A percentile compares a stretch with the other conserved stretches of the same genome.
Evolutionary conservation across 2,797 vertebrate genomes (phyloP).

Genomic region (Galagoides demidoff): DNA sequence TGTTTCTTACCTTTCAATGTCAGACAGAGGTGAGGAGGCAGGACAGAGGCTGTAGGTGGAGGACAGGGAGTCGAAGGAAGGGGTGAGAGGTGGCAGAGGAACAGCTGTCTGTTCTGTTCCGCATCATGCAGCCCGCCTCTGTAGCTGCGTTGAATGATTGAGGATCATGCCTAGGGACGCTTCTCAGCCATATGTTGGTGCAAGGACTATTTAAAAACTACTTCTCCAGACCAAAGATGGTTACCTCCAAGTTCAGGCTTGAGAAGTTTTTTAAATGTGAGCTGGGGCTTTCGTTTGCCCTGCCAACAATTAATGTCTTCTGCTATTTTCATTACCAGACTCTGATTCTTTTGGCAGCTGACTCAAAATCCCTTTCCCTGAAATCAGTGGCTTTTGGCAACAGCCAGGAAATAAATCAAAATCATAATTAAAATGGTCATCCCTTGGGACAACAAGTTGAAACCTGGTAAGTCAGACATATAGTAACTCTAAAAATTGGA

Average conservation of each 20-base stretch:
- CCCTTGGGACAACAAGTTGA: neutral
- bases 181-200: neutral
- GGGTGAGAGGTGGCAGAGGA: neutral
- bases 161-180: neutral
- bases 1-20: neutral
- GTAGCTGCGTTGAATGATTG: neutral
- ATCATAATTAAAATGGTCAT: neutral
- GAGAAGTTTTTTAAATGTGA: neutral
- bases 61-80: neutral
- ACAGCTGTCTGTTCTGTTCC: neutral
- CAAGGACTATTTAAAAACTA: neutral
- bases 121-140: neutral
- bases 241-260: neutral
- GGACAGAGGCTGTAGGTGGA: neutral
- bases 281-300: neutral
- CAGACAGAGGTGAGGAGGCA: neutral
- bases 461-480: neutral
- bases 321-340: neutral
- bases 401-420: slow-evolving; percentile 5
- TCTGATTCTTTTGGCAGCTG: neutral
- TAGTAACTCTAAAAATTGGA: neutral
- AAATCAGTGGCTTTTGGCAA: neutral
- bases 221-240: neutral
- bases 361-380: neutral
- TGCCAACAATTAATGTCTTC: neutral